Base-by-base conservation (phyloP, 2,113 vertebrate genomes). In the Eolophus roseicapilla region DNA sequence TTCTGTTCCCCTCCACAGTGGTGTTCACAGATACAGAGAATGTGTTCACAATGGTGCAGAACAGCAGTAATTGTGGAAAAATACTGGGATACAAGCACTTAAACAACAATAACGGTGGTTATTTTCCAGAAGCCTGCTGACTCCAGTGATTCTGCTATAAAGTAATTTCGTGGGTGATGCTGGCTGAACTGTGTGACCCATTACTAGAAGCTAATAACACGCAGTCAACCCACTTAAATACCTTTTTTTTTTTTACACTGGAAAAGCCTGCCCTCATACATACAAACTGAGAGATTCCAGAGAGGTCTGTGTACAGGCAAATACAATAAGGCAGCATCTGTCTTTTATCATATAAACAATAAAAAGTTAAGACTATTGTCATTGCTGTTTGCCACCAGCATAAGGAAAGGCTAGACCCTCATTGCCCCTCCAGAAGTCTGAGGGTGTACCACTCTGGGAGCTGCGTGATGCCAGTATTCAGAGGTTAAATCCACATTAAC, bases 41-140 rank as follows among this genome's bases (percentile, higher is more conserved):
- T 59, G 57, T 10, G 13, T 35, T 59, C 53, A 88, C 41, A 85
- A 24, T n/a, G 18, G 71, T 81, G 88, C 75, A 83, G 68, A 76
- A 96, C 50, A 75, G 76, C 50, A 53, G 41, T 39, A 91, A 83
- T 29, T 81, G 53, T 76, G 88, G 83, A 93, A 93, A 93, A 92
- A 88, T 16, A 86, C 79, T 70, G 64, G 68, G 92, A 70, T 44
- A 71, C 24, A 78, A 86, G 33, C 64, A 78, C 86, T 96, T 78
- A 90, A 90, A 90, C 59, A 88, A 88, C 60, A 74, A 55, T 31
- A 86, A 69, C 3, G 14, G 28, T 80, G 46, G 43, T 55, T 93
- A 64, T 86, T 86, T 83, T 86, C 76, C 75, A 90, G 81, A 76
- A 89, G 63, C 28, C 49, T 86, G 75, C 75, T 83, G 85, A 76